These are phyloP conservation scores for Euglossa dilemma DNA, from an alignment of 1,140 invertebrate species.

Conservation along the genomic window DNA sequence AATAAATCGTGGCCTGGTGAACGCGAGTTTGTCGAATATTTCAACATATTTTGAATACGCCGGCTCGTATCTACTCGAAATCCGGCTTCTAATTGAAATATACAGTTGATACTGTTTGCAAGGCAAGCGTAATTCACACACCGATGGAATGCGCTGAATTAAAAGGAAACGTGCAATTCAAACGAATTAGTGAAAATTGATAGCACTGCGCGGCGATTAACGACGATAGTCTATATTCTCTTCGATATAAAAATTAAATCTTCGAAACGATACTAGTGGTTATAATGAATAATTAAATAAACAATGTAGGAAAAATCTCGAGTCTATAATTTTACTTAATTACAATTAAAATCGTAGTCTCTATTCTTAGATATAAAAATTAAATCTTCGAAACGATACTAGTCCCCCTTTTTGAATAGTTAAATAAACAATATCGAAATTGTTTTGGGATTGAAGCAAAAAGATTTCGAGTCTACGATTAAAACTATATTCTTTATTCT, in stretches of 20 bases:
- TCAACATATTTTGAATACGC: neutral
- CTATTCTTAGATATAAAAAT: no score
- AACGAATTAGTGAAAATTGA: neutral
- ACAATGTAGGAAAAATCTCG: no score
- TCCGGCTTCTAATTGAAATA: neutral
- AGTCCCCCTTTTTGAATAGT: no score
- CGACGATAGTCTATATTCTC: neutral
- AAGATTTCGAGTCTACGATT: no score
- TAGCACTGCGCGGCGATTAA: neutral
- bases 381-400: no score
- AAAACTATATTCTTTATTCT: no score
- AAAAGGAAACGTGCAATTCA: neutral
- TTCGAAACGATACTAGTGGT: no score
- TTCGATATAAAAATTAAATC: no score
- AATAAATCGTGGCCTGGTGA: slow-evolving; percentile 9
- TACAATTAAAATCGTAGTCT: neutral
- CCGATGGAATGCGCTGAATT: slow-evolving; percentile 10
- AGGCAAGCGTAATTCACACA: neutral
- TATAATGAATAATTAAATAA: no score
- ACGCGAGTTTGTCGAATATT: slow-evolving; percentile 16
- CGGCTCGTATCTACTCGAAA: neutral
- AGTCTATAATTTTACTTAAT: no score
- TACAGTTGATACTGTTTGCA: neutral
- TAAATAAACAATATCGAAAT: no score
- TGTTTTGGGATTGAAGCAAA: no score